phyloP scores from a whole-genome alignment of 2,113 vertebrate species.

The Otus sunia region DNA sequence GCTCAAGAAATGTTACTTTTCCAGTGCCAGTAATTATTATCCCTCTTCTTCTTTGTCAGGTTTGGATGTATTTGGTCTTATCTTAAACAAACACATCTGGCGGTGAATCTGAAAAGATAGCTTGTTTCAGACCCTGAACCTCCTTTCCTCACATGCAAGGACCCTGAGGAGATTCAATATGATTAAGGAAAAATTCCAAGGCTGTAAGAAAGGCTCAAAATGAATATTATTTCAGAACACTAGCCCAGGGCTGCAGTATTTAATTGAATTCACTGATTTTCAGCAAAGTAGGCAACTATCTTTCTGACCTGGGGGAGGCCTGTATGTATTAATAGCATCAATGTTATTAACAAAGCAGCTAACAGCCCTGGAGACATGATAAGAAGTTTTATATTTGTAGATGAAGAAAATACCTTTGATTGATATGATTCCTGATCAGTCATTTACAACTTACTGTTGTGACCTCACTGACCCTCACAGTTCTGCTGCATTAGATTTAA shows the following conservation, averaged over 20 bases:
- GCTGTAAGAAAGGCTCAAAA: conserved; percentile 1
- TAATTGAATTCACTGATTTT: conserved; percentile 58
- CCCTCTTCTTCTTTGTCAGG: not conserved
- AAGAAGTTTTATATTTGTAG: not conserved
- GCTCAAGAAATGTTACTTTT: not conserved
- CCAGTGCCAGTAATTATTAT: not conserved
- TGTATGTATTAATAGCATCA: conserved; percentile 25
- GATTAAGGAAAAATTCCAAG: conserved; percentile 22
- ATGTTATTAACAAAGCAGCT: conserved; percentile 13
- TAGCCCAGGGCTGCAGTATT: conserved; percentile 28
- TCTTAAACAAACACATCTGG: conserved; percentile 25
- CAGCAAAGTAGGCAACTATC: conserved; percentile 46
- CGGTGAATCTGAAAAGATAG: not conserved
- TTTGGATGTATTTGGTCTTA: not conserved
- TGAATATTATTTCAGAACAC: conserved; percentile 19
- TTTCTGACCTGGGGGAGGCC: conserved; percentile 20
- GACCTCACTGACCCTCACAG: not conserved
- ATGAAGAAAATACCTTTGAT: not conserved
- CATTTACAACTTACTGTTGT: not conserved
- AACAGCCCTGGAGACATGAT: not conserved
- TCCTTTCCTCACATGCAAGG: not conserved
- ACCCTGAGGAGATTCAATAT: not conserved
- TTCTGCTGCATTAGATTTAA: conserved; percentile 1
- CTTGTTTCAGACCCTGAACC: not conserved
- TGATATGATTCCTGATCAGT: not conserved